phyloP scores from a whole-genome alignment of 2,797 vertebrate species.

The Sebastes wilsoni region DNA sequence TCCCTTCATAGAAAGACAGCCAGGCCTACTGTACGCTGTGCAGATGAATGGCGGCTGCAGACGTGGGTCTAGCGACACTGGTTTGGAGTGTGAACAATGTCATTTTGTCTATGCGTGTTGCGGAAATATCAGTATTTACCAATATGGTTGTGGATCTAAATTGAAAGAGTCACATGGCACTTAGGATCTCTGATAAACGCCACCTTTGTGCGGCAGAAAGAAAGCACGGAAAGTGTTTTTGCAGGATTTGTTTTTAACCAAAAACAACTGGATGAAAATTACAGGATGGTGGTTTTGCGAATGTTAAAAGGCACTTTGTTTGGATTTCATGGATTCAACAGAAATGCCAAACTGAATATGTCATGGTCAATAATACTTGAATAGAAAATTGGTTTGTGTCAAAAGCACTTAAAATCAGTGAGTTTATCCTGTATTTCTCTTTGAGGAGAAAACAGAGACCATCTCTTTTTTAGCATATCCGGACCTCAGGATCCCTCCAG shows the following conservation, averaged over 20 bases:
- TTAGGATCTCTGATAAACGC: conserved; percentile 35
- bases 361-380: conserved; percentile 43
- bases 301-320: conserved; percentile 40
- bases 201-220: conserved; percentile 28
- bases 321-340: conserved; percentile 22
- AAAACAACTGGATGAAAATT: conserved; percentile 53
- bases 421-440: conserved; percentile 13
- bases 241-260: conserved; percentile 15
- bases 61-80: conserved; percentile 2
- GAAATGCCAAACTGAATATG: conserved; percentile 32
- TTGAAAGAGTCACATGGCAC: conserved; percentile 44
- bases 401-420: conserved; percentile 15
- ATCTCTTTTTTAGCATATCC: conserved; percentile 32
- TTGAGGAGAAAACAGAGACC: conserved; percentile 15
- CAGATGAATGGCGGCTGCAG: conserved; percentile 20
- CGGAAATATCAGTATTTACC: conserved; percentile 16
- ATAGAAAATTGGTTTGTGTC: conserved; percentile 48
- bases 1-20: conserved; percentile 45
- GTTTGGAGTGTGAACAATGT: conserved; percentile 23
- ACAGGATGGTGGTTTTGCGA: conserved; percentile 38
- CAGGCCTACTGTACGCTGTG: not conserved
- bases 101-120: conserved; percentile 17
- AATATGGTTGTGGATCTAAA: conserved; percentile 15
- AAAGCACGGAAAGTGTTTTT: conserved; percentile 27
- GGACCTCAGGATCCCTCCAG: not conserved